These are phyloP conservation scores for Crypturellus undulatus DNA, from an alignment of 2,113 vertebrate species.

Conservation along the genomic window DNA sequence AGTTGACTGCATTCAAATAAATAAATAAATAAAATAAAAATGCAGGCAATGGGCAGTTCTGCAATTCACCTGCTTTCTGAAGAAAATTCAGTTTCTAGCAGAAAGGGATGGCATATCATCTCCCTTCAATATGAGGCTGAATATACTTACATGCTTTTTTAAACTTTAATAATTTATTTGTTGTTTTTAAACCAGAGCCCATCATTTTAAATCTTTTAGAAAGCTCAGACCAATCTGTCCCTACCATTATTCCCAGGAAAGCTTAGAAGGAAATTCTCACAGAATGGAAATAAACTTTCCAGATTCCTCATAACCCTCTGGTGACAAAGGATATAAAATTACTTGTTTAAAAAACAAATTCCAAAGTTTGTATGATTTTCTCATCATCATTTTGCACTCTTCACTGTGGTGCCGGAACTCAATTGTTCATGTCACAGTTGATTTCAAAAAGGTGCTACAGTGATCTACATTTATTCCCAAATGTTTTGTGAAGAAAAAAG, in stretches of 20 bases:
- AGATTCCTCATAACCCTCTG: neutral
- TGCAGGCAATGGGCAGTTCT: neutral
- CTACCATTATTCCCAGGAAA: neutral
- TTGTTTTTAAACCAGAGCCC: neutral
- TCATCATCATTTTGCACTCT: neutral
- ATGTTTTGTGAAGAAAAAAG: neutral
- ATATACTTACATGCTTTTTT: neutral
- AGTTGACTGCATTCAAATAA: neutral
- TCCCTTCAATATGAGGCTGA: neutral
- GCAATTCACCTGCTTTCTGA: neutral
- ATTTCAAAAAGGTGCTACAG: neutral
- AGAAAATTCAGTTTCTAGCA: neutral
- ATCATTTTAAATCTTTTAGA: neutral
- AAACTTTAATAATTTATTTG: neutral
- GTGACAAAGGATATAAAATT: neutral
- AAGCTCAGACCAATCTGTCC: neutral
- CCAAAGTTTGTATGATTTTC: neutral
- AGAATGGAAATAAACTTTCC: neutral
- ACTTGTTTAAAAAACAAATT: rapidly evolving
- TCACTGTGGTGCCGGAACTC: neutral
- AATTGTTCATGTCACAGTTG: neutral
- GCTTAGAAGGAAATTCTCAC: neutral
- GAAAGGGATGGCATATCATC: neutral
- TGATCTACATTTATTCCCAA: neutral
- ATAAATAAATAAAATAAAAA: neutral